Evolutionary conservation across 2,888 invertebrate genomes (phyloP).

Genomic region (Eulithis prunata): DNA sequence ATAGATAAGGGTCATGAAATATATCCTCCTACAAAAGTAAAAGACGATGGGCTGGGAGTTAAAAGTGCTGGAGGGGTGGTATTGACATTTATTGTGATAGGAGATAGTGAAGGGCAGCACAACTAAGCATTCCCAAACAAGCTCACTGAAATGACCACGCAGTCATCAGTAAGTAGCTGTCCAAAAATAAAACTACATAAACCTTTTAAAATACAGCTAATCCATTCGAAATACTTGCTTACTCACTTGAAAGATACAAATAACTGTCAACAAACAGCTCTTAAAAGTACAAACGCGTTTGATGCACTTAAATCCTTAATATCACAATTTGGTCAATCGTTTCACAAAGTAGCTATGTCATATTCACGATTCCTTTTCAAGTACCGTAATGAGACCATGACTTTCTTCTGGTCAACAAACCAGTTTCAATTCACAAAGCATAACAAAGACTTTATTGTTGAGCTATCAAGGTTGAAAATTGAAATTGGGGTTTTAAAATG

Average conservation of each 20-base stretch:
- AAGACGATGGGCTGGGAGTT: too few relatives aligned
- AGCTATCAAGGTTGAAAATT: constrained; percentile 33
- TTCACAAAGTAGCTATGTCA: constrained; percentile 32
- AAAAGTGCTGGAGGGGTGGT: too few relatives aligned
- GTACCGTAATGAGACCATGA: constrained; percentile 33
- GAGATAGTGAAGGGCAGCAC: too few relatives aligned
- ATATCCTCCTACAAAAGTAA: too few relatives aligned
- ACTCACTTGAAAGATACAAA: neutral
- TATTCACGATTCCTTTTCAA: constrained; percentile 38
- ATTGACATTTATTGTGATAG: too few relatives aligned
- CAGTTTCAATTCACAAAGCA: constrained; percentile 22
- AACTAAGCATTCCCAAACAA: too few relatives aligned
- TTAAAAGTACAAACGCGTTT: constrained; percentile 14
- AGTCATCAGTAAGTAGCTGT: too few relatives aligned
- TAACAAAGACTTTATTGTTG: constrained; percentile 37
- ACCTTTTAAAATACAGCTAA: too few relatives aligned
- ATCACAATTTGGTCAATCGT: constrained; percentile 35
- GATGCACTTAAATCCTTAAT: constrained; percentile 30
- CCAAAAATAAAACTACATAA: too few relatives aligned
- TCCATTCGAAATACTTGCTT: too few relatives aligned
- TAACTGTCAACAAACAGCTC: constrained; percentile 8
- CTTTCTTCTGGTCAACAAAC: constrained; percentile 30
- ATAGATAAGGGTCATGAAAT: neutral
- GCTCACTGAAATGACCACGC: too few relatives aligned
- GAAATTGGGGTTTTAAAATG: constrained; percentile 25